Percentiles rank a stretch among this genome's conserved stretches.
These are phyloP conservation scores for Okapia johnstoni DNA, from an alignment of 2,113 vertebrate species.

Conservation along the genomic window DNA sequence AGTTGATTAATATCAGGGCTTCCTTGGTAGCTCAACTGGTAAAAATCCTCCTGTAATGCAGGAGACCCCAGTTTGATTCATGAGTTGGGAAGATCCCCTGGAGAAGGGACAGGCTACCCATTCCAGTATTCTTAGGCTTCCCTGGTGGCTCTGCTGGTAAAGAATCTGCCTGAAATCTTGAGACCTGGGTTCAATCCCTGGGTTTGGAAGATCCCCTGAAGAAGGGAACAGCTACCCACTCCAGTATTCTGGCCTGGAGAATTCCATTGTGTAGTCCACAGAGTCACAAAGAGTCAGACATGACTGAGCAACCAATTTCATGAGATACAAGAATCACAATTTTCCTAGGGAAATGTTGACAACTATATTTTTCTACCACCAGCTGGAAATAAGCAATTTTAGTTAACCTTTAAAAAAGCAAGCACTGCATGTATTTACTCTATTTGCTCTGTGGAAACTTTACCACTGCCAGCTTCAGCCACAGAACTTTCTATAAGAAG, in stretches of 20 bases:
- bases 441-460: slow-evolving; percentile 28
- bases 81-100: not conserved
- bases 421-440: not conserved
- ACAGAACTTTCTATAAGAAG: slow-evolving; percentile 20
- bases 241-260: not conserved
- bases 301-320: not conserved
- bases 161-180: not conserved
- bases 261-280: not conserved
- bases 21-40: not conserved
- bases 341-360: not conserved
- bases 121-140: not conserved
- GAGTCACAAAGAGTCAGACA: not conserved
- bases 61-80: not conserved
- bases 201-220: not conserved
- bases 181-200: not conserved
- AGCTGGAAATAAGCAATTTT: not conserved
- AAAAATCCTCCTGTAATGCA: not conserved
- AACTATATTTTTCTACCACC: not conserved
- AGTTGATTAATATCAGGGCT: not conserved
- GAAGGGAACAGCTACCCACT: not conserved
- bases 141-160: not conserved
- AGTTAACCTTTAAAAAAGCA: not conserved
- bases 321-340: not conserved
- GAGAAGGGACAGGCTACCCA: not conserved
- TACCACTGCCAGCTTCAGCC: not conserved